Percentiles rank a stretch among this genome's conserved stretches.
Evolutionary conservation across 1,140 invertebrate species (phyloP).

Genomic region (Acarapis woodi): DNA sequence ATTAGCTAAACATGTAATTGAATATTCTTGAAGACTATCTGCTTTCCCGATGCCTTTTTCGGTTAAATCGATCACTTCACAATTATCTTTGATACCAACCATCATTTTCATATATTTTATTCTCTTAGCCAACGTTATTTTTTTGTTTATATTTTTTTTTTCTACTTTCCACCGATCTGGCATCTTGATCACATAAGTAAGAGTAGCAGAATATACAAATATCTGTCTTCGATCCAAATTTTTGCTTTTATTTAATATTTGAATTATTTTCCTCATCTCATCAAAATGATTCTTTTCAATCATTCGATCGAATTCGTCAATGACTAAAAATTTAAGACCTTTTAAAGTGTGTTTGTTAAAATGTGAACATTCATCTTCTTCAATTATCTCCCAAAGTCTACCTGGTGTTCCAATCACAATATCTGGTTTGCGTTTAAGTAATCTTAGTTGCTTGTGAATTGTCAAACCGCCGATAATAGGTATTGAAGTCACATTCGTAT

Average conservation of each 20-base stretch:
- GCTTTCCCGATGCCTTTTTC: conserved; percentile 16
- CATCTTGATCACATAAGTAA: conserved; percentile 58
- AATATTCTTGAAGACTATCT: conserved; percentile 19
- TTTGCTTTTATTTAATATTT: conserved; percentile 31
- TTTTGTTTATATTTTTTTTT: conserved; percentile 15
- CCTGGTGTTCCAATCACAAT: conserved; percentile 88
- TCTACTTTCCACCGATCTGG: conserved; percentile 39
- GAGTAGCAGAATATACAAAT: conserved; percentile 90
- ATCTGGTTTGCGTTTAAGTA: conserved; percentile 48
- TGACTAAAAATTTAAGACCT: conserved; percentile 39
- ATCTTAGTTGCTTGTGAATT: conserved; percentile 58
- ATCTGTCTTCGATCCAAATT: conserved; percentile 34
- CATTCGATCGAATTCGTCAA: conserved; percentile 98
- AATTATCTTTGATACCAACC: conserved; percentile 37
- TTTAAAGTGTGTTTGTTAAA: conserved; percentile 12
- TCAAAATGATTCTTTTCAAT: conserved; percentile 83
- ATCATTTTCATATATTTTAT: conserved; percentile 16
- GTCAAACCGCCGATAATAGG: conserved; percentile 67
- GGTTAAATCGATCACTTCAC: conserved; percentile 74
- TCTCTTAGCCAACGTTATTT: conserved; percentile 10
- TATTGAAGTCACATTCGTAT: conserved; percentile 40
- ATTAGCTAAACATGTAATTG: conserved; percentile 19
- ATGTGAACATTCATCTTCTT: conserved; percentile 21
- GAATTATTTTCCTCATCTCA: conserved; percentile 52
- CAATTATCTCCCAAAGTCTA: conserved; percentile 67